phyloP scores from a whole-genome alignment of 2,888 invertebrate species.

The Aradus depressus region DNA sequence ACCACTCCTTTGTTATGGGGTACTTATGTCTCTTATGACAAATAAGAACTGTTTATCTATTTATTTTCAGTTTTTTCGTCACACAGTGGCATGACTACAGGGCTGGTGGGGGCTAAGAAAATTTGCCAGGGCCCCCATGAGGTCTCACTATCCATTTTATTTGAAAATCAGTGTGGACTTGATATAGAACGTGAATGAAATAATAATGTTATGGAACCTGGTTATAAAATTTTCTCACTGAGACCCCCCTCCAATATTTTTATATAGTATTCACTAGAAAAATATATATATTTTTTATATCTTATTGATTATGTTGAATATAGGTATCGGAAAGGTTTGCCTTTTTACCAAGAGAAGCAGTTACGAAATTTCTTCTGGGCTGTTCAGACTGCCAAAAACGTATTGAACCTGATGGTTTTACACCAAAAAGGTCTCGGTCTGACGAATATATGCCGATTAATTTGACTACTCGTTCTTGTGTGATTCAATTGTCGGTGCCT shows the following conservation, averaged over 20 bases:
- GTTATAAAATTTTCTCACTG: too few species aligned
- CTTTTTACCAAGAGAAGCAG: constrained; percentile 89
- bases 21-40: too few species aligned
- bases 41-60: too few species aligned
- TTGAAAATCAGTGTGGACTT: background rate
- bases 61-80: too few species aligned
- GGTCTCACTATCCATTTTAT: too few species aligned
- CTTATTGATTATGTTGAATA: constrained; percentile 33
- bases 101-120: too few species aligned
- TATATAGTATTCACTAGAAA: background rate
- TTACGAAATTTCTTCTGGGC: constrained; percentile 87
- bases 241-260: background rate
- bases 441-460: constrained; percentile 25
- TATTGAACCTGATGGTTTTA: constrained; percentile 43
- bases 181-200: background rate
- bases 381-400: constrained; percentile 85
- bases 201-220: background rate
- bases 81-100: too few species aligned
- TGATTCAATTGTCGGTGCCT: constrained; percentile 17
- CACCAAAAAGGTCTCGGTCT: constrained; percentile 35
- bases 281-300: background rate
- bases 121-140: too few species aligned
- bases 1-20: too few species aligned
- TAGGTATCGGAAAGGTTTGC: constrained; percentile 96
- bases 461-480: constrained; percentile 23